Conservation (phyloP, 1,140 invertebrate species). For the Babylonia areolata region DNA sequence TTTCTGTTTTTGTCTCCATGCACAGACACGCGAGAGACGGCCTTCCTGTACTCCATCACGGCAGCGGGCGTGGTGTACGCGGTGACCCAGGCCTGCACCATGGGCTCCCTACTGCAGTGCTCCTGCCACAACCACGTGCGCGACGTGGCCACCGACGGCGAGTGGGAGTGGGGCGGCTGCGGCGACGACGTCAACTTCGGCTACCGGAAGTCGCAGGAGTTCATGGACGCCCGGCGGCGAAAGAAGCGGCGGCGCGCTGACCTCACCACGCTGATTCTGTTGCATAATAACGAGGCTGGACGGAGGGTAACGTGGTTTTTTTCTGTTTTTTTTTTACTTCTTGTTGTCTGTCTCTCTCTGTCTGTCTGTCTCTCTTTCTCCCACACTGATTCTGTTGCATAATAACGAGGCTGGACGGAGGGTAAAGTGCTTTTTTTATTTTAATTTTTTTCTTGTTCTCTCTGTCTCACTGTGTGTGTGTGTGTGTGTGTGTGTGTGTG, state of each 20-base stretch:
- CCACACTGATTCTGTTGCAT: constrained; percentile 70
- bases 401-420: constrained; percentile 75
- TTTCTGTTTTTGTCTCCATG: too few species aligned
- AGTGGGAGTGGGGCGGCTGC: constrained; percentile 98
- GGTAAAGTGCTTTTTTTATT: constrained; percentile 47
- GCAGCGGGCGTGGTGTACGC: constrained; percentile 92
- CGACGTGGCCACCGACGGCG: constrained; percentile 81
- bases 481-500: too few species aligned
- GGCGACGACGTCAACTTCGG: constrained; percentile 96
- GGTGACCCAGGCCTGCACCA: constrained; percentile 87
- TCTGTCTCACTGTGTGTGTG: too few species aligned
- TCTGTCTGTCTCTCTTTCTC: too few species aligned
- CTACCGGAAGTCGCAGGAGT: constrained; percentile 94
- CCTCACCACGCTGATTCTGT: constrained; percentile 69
- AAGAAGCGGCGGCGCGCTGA: constrained; percentile 75
- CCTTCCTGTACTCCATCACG: constrained; percentile 92
- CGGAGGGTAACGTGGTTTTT: constrained; percentile 58
- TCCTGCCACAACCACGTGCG: constrained; percentile 69
- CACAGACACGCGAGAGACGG: constrained; percentile 90
- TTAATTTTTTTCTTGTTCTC: too few species aligned
- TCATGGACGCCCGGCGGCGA: constrained; percentile 91
- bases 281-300: constrained; percentile 76
- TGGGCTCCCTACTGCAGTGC: constrained; percentile 70
- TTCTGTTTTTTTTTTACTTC: too few species aligned
- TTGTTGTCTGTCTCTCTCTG: too few species aligned